Conservation (phyloP, 2,113 vertebrate species). For the Tyrannus savana region DNA sequence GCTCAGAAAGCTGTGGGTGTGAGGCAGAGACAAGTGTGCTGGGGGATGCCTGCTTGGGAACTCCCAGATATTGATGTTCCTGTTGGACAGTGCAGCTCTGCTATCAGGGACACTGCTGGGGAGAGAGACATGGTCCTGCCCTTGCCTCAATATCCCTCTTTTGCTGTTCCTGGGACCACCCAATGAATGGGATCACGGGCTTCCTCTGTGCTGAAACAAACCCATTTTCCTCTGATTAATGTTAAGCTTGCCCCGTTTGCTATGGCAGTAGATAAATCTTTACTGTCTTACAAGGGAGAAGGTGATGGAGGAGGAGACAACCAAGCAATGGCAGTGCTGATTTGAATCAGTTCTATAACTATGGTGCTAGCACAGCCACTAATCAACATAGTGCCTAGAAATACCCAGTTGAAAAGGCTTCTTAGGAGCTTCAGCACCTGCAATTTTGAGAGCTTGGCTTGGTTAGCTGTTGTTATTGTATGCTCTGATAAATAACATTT, state of each 20-base stretch:
- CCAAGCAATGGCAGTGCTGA: neutral
- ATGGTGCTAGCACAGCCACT: neutral
- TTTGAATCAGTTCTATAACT: neutral
- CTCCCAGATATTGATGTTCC: neutral
- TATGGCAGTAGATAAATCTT: neutral
- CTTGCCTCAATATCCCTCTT: neutral
- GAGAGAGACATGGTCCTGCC: neutral
- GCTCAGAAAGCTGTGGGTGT: neutral
- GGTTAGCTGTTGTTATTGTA: neutral
- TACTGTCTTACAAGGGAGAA: neutral
- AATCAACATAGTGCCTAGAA: neutral
- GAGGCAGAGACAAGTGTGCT: neutral
- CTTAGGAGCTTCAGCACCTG: neutral
- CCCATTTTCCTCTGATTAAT: neutral
- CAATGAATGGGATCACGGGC: neutral
- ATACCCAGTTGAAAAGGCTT: neutral
- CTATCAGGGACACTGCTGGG: neutral
- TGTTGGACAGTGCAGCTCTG: neutral
- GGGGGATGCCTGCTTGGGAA: rapidly evolving
- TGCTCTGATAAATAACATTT: neutral
- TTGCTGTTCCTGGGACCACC: neutral
- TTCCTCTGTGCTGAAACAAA: neutral
- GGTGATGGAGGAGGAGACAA: neutral
- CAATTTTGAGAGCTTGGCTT: rapidly evolving
- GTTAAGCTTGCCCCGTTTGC: rapidly evolving